Conservation (phyloP, 2,113 vertebrate genomes). For the Phaethornis superciliosus region DNA sequence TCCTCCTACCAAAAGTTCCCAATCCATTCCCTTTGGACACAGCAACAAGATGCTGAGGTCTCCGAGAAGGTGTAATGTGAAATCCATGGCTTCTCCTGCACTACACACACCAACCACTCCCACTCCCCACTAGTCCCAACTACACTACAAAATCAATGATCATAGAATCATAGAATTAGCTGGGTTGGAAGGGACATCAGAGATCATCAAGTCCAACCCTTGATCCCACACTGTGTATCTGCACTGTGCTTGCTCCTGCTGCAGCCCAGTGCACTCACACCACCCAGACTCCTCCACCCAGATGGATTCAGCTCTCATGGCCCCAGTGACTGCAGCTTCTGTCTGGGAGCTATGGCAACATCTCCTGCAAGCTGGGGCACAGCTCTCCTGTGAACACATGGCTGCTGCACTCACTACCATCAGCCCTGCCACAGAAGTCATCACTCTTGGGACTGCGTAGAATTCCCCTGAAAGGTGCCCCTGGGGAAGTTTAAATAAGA, state of each 20-base stretch:
- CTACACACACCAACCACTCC: too few relatives aligned
- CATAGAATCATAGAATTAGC: too few relatives aligned
- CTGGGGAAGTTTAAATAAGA: neutral
- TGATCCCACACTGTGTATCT: accelerated
- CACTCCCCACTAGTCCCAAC: too few relatives aligned
- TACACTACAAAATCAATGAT: neutral
- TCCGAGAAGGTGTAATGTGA: neutral
- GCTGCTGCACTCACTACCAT: accelerated
- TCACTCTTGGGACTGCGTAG: neutral
- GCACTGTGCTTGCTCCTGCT: accelerated
- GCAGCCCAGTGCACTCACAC: neutral
- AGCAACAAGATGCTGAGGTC: neutral
- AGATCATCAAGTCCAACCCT: too few relatives aligned
- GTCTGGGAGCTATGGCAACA: accelerated
- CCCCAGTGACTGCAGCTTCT: accelerated
- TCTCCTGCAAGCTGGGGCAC: neutral
- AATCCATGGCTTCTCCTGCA: neutral
- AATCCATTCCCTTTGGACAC: neutral
- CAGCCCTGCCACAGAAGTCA: neutral
- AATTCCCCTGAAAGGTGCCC: neutral
- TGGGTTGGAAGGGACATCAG: too few relatives aligned
- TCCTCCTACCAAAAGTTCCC: neutral
- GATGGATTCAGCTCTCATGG: accelerated
- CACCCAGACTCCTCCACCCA: neutral
- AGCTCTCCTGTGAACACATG: neutral